Base-by-base conservation (phyloP, 2,888 invertebrate genomes). In the Cetonia aurata region DNA sequence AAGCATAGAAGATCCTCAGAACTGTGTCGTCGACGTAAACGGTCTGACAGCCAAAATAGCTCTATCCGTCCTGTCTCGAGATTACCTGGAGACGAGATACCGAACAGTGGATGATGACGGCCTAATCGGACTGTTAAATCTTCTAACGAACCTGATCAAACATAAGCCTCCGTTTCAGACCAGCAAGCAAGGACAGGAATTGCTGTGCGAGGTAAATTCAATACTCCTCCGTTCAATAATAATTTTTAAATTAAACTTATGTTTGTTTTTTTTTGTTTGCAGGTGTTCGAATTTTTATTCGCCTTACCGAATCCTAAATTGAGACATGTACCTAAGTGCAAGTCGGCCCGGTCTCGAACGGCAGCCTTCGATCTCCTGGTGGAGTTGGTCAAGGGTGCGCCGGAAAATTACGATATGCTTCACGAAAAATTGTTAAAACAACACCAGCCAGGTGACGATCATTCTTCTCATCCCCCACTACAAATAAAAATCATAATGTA, bases 311-410 rank as follows among this genome's bases (percentile, higher is more conserved):
- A 93, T 78, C 94, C 96, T 0, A 90, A 91, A 55, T 90, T 93
- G 76, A 90, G 96, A 1, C 92, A 95, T 79, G 89, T 96, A 50
- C 97, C 98, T 0, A 96, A 96, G 83, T 98, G 97, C 85, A 98
- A 98, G 84, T 95, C 96, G 8, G 93, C 93, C 69, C 90, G 94
- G 42, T 93, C 96, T 0, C 89, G 98, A 59, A 93, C 96, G 0
- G 94, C 96, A 0, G 96, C 96, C 0, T 98, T 95, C 81, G 97
- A 97, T 83, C 86, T 98, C 0, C 85, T 98, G 2, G 94, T 96
- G 6, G 97, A 97, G 83, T 84, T 98, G 74, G 94, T 94, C 0
- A 92, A 93, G 78, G 93, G 93, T 17, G 92, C 93, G 8, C 92
- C 94, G 0, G 92, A 93, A 70, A 98, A 96, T 85, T 97, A 96